phyloP scores from a whole-genome alignment of 2,113 vertebrate genomes.

The Mandrillus leucophaeus region DNA sequence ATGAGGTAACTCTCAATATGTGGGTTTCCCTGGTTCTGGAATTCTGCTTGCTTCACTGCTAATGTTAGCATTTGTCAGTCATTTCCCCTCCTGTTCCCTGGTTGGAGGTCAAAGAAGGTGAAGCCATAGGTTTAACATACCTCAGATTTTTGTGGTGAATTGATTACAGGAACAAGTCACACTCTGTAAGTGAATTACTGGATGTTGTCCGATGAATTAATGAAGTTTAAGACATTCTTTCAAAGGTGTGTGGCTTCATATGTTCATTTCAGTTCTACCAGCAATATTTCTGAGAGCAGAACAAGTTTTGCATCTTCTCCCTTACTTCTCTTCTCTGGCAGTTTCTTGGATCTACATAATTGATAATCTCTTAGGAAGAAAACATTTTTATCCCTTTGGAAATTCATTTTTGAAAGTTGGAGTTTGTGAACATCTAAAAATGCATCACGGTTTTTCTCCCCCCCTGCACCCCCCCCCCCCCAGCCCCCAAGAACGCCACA shows the following conservation, averaged over 20 bases:
- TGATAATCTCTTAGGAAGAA: not conserved
- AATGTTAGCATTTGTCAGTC: not conserved
- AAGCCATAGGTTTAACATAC: not conserved
- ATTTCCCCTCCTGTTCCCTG: not conserved
- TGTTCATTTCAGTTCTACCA: not conserved
- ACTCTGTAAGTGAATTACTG: not conserved
- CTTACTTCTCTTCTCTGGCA: not conserved
- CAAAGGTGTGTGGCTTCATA: not conserved
- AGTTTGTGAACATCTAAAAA: not conserved
- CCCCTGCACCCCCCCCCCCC: fast-evolving
- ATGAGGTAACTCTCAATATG: not conserved
- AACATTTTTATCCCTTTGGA: not conserved
- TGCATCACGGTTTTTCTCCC: not conserved
- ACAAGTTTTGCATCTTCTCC: not conserved
- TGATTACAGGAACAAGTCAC: not conserved
- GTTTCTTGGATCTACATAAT: not conserved
- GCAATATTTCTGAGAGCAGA: not conserved
- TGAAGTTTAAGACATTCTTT: not conserved
- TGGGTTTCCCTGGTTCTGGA: constrained; percentile 22
- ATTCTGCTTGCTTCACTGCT: not conserved
- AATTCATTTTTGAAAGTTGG: not conserved
- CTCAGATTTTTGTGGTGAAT: not conserved
- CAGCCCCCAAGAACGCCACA: not conserved
- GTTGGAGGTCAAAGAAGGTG: constrained; percentile 20
- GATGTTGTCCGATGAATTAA: not conserved